Evolutionary conservation across 2,888 invertebrate species (phyloP).

Genomic region (Nomada hirtipes): DNA sequence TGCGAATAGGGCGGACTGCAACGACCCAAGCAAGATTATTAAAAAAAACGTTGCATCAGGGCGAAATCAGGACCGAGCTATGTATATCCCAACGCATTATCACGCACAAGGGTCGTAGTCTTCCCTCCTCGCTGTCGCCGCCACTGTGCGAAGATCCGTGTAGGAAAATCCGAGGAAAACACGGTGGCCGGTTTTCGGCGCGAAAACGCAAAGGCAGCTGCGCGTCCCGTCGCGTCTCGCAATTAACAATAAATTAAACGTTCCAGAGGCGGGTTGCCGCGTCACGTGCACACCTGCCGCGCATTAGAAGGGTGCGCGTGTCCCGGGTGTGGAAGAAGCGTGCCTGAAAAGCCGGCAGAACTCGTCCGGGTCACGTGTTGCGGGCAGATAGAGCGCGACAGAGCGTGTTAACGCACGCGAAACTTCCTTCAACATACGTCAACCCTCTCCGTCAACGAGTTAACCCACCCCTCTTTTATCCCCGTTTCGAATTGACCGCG

Average conservation of each 20-base stretch:
- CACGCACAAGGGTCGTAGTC: no score
- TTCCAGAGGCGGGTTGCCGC: constrained; percentile 83
- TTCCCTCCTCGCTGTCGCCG: no score
- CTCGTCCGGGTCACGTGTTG: constrained; percentile 81
- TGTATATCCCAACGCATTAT: no score
- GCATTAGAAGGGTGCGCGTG: constrained; percentile 56
- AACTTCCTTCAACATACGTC: neutral
- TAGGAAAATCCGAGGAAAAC: neutral
- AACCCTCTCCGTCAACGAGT: constrained; percentile 20
- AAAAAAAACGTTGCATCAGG: no score
- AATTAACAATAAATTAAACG: constrained; percentile 78
- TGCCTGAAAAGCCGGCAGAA: constrained; percentile 78
- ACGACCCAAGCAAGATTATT: no score
- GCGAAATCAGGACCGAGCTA: no score
- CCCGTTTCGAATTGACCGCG: constrained; percentile 29
- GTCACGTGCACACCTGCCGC: constrained; percentile 86
- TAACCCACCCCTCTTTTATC: neutral
- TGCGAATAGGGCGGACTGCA: no score
- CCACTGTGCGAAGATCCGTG: no score
- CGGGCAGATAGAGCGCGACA: constrained; percentile 77
- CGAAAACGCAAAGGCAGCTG: constrained; percentile 56
- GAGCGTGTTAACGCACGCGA: constrained; percentile 8
- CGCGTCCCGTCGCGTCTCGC: constrained; percentile 65
- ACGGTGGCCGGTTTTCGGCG: constrained; percentile 25
- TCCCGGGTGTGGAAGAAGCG: constrained; percentile 37